These are phyloP conservation scores for Eutrigla gurnardus DNA, from an alignment of 2,797 vertebrate genomes.

Conservation along the genomic window DNA sequence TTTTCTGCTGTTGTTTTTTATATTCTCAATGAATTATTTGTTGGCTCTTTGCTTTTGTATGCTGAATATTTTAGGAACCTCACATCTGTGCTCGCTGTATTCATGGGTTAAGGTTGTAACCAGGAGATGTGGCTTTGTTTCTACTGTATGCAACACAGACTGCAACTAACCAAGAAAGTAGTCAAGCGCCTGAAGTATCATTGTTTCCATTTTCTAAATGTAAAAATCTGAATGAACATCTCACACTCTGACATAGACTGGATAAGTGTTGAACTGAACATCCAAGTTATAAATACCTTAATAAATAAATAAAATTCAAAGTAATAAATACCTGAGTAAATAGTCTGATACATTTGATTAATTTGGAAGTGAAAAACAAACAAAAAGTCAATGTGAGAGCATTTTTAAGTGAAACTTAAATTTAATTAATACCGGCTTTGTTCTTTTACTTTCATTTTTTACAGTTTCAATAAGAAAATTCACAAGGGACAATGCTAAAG, in stretches of 20 bases:
- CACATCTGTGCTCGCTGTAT: constrained; percentile 73
- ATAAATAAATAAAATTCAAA: no score
- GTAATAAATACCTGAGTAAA: no score
- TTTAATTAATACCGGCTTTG: background rate
- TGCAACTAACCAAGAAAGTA: constrained; percentile 8
- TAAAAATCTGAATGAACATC: background rate
- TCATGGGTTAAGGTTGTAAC: constrained; percentile 56
- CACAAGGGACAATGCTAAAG: background rate
- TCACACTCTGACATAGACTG: no score
- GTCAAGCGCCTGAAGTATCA: constrained; percentile 15
- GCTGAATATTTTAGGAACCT: constrained; percentile 83
- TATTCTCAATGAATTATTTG: constrained; percentile 84
- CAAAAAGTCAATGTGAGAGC: no score
- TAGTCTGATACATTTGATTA: no score
- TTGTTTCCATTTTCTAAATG: background rate
- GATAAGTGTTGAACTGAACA: no score
- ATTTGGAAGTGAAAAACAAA: no score
- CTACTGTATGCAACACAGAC: constrained; percentile 3
- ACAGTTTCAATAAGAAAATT: background rate
- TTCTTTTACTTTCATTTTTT: no score
- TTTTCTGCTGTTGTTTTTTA: constrained; percentile 67
- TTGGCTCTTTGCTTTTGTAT: constrained; percentile 76
- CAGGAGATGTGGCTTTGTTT: constrained; percentile 48
- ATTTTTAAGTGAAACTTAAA: no score
- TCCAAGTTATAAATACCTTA: no score